These are phyloP conservation scores for Lepidostoma basale DNA, from an alignment of 1,140 invertebrate species.

Conservation along the genomic window DNA sequence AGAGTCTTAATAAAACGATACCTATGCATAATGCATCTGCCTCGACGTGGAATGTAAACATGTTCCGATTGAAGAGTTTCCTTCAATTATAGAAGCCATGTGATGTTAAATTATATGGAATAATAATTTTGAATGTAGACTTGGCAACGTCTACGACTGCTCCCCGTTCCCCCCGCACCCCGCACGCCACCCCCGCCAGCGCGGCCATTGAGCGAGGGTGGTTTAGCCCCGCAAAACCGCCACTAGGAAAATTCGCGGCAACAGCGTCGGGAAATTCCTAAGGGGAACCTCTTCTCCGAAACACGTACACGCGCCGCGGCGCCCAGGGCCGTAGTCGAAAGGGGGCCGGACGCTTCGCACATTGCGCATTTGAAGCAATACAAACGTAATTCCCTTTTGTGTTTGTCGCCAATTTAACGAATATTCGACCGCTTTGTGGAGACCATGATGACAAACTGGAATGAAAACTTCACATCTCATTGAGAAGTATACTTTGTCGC, in stretches of 20 bases:
- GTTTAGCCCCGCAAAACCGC: conserved; percentile 20
- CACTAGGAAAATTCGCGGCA: conserved; percentile 30
- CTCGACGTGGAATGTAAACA: no score
- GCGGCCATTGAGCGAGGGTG: neutral
- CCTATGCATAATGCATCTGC: no score
- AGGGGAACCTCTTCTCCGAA: conserved; percentile 20
- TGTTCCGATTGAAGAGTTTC: no score
- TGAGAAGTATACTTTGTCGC: neutral
- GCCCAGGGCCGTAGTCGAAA: neutral
- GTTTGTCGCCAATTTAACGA: no score
- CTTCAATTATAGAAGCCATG: no score
- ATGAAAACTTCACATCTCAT: neutral
- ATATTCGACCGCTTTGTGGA: no score
- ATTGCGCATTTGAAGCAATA: no score
- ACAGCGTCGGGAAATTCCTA: conserved; percentile 24
- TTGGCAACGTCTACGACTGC: conserved; percentile 12
- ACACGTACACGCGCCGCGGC: neutral
- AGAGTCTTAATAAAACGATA: no score
- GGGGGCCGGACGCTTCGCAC: no score
- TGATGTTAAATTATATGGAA: no score
- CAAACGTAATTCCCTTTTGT: no score
- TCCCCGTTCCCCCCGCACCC: conserved; percentile 1
- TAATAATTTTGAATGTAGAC: conserved; percentile 12
- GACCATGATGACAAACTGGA: neutral
- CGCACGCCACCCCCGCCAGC: neutral